These are phyloP conservation scores for Galeopsomyia nigrocyanea DNA, from an alignment of 2,888 invertebrate species.

Conservation along the genomic window DNA sequence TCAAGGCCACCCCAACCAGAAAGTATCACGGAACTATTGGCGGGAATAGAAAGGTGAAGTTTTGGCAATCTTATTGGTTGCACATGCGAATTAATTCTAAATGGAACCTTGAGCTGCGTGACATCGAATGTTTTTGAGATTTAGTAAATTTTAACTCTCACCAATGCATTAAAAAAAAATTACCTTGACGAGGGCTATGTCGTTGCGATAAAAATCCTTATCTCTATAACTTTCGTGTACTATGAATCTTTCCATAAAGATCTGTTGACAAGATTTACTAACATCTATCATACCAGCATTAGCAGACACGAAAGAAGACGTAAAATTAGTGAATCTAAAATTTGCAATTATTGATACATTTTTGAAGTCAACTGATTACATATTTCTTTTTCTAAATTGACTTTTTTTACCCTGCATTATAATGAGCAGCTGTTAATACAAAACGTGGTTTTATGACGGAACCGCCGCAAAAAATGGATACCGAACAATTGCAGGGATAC, in stretches of 20 bases:
- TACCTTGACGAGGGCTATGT: background rate
- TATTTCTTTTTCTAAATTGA: background rate
- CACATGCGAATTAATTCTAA: slow-evolving; percentile 53
- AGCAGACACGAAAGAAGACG: background rate
- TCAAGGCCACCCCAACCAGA: slow-evolving; percentile 63
- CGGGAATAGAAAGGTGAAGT: slow-evolving; percentile 51
- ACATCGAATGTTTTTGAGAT: background rate
- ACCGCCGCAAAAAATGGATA: slow-evolving; percentile 69
- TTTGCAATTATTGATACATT: background rate
- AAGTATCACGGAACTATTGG: slow-evolving; percentile 58
- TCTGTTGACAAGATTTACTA: background rate
- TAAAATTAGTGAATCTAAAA: background rate
- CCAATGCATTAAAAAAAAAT: background rate
- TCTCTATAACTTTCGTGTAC: background rate
- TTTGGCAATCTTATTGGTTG: slow-evolving; percentile 56
- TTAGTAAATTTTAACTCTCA: background rate
- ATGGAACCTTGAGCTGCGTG: slow-evolving; percentile 49
- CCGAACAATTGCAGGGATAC: no score
- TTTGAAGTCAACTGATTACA: background rate
- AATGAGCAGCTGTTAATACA: slow-evolving; percentile 74
- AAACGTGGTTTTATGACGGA: slow-evolving; percentile 72
- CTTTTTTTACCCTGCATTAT: slow-evolving; percentile 70
- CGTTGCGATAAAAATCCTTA: background rate
- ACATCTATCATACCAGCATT: background rate
- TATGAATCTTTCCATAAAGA: no score